Evolutionary conservation across 2,113 vertebrate species (phyloP).

Genomic region (Eublepharis macularius): DNA sequence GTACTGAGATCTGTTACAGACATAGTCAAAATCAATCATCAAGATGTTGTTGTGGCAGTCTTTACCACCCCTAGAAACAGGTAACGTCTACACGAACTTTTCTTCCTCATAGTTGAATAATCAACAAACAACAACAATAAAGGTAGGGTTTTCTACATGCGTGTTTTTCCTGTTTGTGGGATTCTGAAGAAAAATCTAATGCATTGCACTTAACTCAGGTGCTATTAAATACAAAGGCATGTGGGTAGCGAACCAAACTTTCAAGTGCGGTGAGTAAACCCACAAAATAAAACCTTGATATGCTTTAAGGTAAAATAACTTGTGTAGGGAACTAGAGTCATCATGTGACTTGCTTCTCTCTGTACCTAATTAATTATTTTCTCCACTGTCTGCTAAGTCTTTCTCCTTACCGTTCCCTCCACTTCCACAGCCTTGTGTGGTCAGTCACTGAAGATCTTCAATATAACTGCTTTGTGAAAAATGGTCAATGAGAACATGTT

Average conservation of each 20-base stretch:
- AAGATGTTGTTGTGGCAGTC: conserved; percentile 91
- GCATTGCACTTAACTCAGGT: conserved; percentile 10
- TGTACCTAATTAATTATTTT: neutral
- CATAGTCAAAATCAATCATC: conserved; percentile 90
- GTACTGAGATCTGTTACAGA: conserved; percentile 93
- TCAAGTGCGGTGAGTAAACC: neutral
- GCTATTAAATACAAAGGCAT: neutral
- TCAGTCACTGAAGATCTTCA: neutral
- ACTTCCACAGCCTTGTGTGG: neutral
- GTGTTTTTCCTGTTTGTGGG: neutral
- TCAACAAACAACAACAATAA: too few species aligned
- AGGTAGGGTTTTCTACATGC: too few species aligned
- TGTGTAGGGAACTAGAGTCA: neutral
- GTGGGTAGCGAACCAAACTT: too few species aligned
- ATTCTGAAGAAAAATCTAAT: neutral
- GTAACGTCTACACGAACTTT: conserved; percentile 70
- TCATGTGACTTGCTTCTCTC: neutral
- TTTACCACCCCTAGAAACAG: conserved; percentile 98
- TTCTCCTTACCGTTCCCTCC: neutral
- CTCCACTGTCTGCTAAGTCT: neutral
- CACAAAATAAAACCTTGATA: neutral
- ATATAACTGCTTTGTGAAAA: neutral
- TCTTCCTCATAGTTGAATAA: conserved; percentile 7
- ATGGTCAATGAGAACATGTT: neutral
- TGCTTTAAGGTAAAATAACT: conserved; percentile 13